These are phyloP conservation scores for Leucoraja ocellata DNA, from an alignment of 2,797 vertebrate genomes.

Conservation along the genomic window DNA sequence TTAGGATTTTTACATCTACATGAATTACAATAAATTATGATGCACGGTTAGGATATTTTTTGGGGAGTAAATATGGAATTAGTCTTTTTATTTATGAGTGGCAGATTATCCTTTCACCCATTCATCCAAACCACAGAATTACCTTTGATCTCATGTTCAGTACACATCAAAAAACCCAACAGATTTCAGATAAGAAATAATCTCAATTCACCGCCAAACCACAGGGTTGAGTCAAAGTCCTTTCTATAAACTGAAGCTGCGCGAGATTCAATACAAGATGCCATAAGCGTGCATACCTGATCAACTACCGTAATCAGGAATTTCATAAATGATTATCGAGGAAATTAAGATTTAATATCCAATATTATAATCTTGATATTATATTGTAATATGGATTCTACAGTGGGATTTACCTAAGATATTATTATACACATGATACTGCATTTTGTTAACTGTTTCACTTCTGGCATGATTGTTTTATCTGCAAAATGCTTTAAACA, in stretches of 20 bases:
- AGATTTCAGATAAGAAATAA: slow-evolving; percentile 32
- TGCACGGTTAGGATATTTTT: neutral
- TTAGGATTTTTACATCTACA: neutral
- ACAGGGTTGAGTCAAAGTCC: slow-evolving; percentile 9
- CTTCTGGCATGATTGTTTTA: too few species aligned
- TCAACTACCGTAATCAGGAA: neutral
- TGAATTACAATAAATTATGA: slow-evolving; percentile 11
- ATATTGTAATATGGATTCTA: neutral
- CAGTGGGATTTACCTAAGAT: neutral
- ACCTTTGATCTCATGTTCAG: slow-evolving; percentile 24
- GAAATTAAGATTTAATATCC: neutral
- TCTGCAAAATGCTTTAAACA: neutral
- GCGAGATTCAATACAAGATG: neutral
- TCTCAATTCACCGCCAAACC: slow-evolving; percentile 24
- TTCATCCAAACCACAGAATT: slow-evolving; percentile 37
- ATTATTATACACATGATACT: neutral
- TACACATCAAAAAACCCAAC: slow-evolving; percentile 18
- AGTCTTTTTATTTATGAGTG: neutral
- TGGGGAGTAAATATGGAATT: neutral
- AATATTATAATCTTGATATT: neutral
- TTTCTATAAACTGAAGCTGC: neutral
- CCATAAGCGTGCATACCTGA: neutral
- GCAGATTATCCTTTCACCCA: slow-evolving; percentile 28
- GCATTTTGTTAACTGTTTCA: neutral
- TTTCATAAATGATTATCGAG: neutral